phyloP scores from a whole-genome alignment of 2,888 invertebrate species.

The Hyposoter dolosus region DNA sequence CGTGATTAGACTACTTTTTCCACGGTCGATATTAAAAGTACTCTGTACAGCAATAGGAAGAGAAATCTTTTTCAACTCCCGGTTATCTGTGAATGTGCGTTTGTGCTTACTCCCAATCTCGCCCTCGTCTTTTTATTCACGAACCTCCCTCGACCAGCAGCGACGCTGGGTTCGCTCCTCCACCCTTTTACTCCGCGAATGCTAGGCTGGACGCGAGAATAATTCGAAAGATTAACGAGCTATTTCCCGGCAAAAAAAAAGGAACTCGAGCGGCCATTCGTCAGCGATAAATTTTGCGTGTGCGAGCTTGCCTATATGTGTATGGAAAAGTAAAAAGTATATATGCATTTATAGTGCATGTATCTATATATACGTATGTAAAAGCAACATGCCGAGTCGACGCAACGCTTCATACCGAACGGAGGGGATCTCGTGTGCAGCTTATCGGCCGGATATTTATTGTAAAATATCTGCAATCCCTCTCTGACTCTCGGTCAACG shows the following conservation, averaged over 20 bases:
- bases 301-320: conserved; percentile 66
- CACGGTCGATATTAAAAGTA: conserved; percentile 15
- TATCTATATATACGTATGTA: conserved; percentile 61
- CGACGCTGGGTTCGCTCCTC: conserved; percentile 25
- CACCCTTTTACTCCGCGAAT: conserved; percentile 58
- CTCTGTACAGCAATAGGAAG: conserved; percentile 11
- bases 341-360: conserved; percentile 48
- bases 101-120: conserved; percentile 32
- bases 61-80: conserved; percentile 15
- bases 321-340: conserved; percentile 76
- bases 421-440: conserved; percentile 76
- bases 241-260: conserved; percentile 76
- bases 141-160: conserved; percentile 31
- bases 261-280: conserved; percentile 80
- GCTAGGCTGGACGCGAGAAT: conserved; percentile 78
- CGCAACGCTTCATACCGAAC: conserved; percentile 44
- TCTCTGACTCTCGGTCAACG: conserved; percentile 61
- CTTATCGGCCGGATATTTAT: conserved; percentile 82
- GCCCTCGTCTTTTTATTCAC: conserved; percentile 49
- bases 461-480: conserved; percentile 80
- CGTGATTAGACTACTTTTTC: not conserved
- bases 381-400: conserved; percentile 73
- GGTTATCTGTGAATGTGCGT: conserved; percentile 18
- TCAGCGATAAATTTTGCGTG: conserved; percentile 80
- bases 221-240: conserved; percentile 82